Percentiles rank a stretch among this genome's conserved stretches.
phyloP scores from a whole-genome alignment of 1,140 invertebrate species.

The Drosophila suzukii region DNA sequence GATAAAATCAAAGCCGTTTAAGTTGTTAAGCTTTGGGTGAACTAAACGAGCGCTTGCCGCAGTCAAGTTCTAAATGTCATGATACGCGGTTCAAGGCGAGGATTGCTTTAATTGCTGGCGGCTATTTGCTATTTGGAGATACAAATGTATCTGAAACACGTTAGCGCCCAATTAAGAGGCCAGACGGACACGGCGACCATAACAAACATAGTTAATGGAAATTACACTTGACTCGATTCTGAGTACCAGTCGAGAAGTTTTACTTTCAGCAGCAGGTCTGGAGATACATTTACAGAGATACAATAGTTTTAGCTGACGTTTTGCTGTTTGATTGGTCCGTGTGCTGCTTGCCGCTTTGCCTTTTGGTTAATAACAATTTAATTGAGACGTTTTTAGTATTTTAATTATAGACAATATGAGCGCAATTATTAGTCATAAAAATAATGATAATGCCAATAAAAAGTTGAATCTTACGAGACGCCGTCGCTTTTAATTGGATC shows the following conservation, averaged over 20 bases:
- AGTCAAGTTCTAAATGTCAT: slow-evolving; percentile 77
- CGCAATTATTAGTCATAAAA: slow-evolving; percentile 80
- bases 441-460: slow-evolving; percentile 78
- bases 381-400: slow-evolving; percentile 79
- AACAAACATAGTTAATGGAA: slow-evolving; percentile 76
- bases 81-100: slow-evolving; percentile 69
- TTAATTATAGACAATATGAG: slow-evolving; percentile 80
- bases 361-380: slow-evolving; percentile 80
- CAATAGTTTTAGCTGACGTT: slow-evolving; percentile 47
- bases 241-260: slow-evolving; percentile 47
- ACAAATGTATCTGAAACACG: slow-evolving; percentile 81
- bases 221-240: slow-evolving; percentile 75
- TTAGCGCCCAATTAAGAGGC: slow-evolving; percentile 78
- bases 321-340: slow-evolving; percentile 48
- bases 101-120: slow-evolving; percentile 65
- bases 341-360: slow-evolving; percentile 57
- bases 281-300: slow-evolving; percentile 14
- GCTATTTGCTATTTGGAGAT: slow-evolving; percentile 59
- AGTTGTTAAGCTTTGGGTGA: slow-evolving; percentile 25
- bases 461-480: slow-evolving; percentile 50
- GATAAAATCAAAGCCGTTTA: slow-evolving; percentile 18
- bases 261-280: slow-evolving; percentile 55
- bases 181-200: slow-evolving; percentile 65
- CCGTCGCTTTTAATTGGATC: slow-evolving; percentile 65
- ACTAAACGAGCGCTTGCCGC: slow-evolving; percentile 31